These are phyloP conservation scores for Athetis lepigone DNA, from an alignment of 2,888 invertebrate species.

Conservation along the genomic window DNA sequence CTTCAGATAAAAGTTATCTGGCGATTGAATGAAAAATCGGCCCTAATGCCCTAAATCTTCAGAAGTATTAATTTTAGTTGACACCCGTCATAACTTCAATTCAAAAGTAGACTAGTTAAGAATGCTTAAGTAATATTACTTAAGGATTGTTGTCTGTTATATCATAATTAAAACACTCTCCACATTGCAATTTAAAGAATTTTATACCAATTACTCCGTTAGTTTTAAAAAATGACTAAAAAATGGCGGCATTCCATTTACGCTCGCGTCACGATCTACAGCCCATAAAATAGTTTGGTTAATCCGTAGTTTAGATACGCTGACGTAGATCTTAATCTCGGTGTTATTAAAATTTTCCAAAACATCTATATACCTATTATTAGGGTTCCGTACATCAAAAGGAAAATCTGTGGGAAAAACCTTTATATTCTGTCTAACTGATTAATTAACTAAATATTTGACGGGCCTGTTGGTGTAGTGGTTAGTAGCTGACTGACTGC, in stretches of 20 bases:
- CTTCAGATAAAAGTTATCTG: no score
- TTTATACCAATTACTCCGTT: slow-evolving; percentile 10
- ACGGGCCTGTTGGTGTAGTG: no score
- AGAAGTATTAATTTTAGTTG: no score
- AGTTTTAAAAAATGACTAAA: slow-evolving; percentile 17
- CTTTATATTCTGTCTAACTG: no score
- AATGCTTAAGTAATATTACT: neutral
- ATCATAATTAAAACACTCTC: slow-evolving; percentile 24
- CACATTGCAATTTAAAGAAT: slow-evolving; percentile 31
- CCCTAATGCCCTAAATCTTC: no score
- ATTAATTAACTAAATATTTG: no score
- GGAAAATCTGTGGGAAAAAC: no score
- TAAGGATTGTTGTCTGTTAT: slow-evolving; percentile 4
- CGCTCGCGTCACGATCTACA: neutral
- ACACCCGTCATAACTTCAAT: neutral
- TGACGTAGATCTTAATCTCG: slow-evolving; percentile 19
- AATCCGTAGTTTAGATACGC: slow-evolving; percentile 1
- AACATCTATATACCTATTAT: slow-evolving; percentile 12
- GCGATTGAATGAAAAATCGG: no score
- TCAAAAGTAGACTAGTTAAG: neutral
- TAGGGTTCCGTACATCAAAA: no score
- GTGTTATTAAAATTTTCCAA: slow-evolving; percentile 23
- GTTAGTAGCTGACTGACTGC: no score
- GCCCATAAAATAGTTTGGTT: slow-evolving; percentile 41
- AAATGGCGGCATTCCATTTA: slow-evolving; percentile 23